phyloP scores from a whole-genome alignment of 2,797 vertebrate genomes.

The Anguilla obscura region DNA sequence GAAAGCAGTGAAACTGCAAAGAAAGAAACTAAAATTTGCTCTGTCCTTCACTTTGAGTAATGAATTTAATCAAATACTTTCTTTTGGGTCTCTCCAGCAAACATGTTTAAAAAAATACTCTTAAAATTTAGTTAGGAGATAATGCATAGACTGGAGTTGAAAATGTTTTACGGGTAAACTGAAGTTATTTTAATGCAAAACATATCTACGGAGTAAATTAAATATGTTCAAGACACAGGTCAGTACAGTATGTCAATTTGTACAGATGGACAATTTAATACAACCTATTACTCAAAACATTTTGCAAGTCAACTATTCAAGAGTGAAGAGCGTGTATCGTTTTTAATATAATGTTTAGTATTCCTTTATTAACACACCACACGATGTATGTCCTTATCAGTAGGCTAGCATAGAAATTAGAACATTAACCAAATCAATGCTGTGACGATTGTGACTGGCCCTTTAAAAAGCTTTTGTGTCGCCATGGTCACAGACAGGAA shows the following conservation, averaged over 20 bases:
- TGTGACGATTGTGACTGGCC: background rate
- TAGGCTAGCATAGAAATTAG: background rate
- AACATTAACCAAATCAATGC: background rate
- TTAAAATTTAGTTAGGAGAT: background rate
- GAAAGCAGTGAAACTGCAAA: background rate
- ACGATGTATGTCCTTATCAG: background rate
- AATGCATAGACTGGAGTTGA: background rate
- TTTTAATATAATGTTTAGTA: background rate
- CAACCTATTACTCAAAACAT: too few relatives aligned
- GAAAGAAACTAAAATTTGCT: background rate
- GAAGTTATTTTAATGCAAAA: background rate
- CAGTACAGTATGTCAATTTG: background rate
- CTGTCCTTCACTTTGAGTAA: background rate
- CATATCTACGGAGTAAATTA: background rate
- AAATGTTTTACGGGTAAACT: background rate
- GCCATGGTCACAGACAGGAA: conserved; percentile 27
- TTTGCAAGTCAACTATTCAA: too few relatives aligned
- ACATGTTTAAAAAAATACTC: background rate
- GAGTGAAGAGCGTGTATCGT: too few relatives aligned
- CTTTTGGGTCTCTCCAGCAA: background rate
- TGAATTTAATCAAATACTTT: background rate
- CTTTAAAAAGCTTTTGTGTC: conserved; percentile 21
- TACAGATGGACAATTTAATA: background rate
- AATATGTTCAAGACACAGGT: background rate
- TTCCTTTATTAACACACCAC: background rate